Percentiles rank a stretch among this genome's conserved stretches.
phyloP scores from a whole-genome alignment of 2,113 vertebrate species.

The Bolborhynchus lineola region DNA sequence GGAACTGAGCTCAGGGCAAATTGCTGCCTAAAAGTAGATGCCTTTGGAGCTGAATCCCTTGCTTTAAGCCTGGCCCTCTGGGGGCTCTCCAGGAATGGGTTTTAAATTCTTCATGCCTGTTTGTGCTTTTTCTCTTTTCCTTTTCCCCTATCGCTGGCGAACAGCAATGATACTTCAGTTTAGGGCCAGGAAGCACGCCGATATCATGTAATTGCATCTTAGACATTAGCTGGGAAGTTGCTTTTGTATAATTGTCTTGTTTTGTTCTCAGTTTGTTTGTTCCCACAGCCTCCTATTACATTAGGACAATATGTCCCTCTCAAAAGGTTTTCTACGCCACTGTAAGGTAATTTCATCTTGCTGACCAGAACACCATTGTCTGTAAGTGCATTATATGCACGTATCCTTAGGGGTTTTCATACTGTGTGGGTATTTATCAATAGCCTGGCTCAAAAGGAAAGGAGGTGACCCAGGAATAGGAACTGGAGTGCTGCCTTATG shows the following conservation, averaged over 20 bases:
- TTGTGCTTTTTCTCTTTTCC: not conserved
- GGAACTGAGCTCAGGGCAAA: not conserved
- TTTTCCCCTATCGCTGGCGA: not conserved
- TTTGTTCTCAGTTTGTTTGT: conserved; percentile 50
- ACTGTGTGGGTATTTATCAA: not conserved
- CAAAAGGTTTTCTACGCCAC: not conserved
- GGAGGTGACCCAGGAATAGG: not conserved
- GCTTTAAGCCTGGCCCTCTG: not conserved
- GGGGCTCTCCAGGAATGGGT: not conserved
- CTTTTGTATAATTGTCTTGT: conserved; percentile 55
- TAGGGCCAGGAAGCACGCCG: conserved; percentile 1
- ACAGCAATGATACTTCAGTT: not conserved
- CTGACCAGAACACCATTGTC: conserved; percentile 5
- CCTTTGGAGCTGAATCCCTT: not conserved
- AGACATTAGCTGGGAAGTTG: conserved; percentile 28
- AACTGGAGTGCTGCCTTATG: not conserved
- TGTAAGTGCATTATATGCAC: not conserved
- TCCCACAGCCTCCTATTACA: conserved; percentile 61
- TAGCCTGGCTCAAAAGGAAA: not conserved
- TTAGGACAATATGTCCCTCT: conserved; percentile 40
- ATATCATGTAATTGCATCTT: conserved; percentile 51
- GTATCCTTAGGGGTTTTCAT: not conserved
- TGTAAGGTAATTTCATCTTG: conserved; percentile 48
- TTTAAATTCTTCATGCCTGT: not conserved
- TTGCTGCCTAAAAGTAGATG: not conserved